phyloP scores from a whole-genome alignment of 2,888 invertebrate genomes.

The Scrobipalpa costella region DNA sequence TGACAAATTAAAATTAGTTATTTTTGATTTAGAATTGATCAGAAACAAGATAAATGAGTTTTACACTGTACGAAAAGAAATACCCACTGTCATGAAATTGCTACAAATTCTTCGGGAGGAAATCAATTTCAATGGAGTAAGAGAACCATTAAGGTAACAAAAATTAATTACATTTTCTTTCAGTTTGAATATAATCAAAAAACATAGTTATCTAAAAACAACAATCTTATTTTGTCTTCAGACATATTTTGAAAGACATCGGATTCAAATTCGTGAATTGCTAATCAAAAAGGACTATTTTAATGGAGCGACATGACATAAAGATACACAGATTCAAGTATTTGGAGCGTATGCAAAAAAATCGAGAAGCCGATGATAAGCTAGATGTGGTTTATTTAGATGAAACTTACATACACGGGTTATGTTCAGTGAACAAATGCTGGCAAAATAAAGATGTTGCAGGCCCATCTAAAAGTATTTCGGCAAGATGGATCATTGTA shows the following conservation, averaged over 20 bases:
- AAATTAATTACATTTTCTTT: slow-evolving; percentile 28
- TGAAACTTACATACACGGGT: slow-evolving; percentile 30
- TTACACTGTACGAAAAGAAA: too few relatives aligned
- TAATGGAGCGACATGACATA: slow-evolving; percentile 31
- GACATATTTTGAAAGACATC: slow-evolving; percentile 30
- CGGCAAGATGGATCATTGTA: slow-evolving; percentile 25
- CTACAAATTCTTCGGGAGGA: too few relatives aligned
- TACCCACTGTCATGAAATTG: too few relatives aligned
- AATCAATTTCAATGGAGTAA: slow-evolving; percentile 31
- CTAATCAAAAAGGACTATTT: slow-evolving; percentile 32
- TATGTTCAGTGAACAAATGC: too few relatives aligned
- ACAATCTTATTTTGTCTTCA: slow-evolving; percentile 27
- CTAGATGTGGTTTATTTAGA: slow-evolving; percentile 32
- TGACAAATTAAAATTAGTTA: too few relatives aligned
- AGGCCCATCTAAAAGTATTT: slow-evolving; percentile 22
- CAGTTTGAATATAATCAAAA: slow-evolving; percentile 29
- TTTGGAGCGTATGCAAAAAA: slow-evolving; percentile 27
- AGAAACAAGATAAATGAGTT: too few relatives aligned
- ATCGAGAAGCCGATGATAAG: slow-evolving; percentile 23
- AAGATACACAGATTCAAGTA: slow-evolving; percentile 29
- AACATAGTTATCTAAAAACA: slow-evolving; percentile 13
- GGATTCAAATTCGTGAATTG: slow-evolving; percentile 30
- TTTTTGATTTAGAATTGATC: too few relatives aligned
- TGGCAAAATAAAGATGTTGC: too few relatives aligned
- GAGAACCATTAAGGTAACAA: slow-evolving; percentile 32